Evolutionary conservation across 2,888 invertebrate genomes (phyloP).

Genomic region (Drosophila quinaria): DNA sequence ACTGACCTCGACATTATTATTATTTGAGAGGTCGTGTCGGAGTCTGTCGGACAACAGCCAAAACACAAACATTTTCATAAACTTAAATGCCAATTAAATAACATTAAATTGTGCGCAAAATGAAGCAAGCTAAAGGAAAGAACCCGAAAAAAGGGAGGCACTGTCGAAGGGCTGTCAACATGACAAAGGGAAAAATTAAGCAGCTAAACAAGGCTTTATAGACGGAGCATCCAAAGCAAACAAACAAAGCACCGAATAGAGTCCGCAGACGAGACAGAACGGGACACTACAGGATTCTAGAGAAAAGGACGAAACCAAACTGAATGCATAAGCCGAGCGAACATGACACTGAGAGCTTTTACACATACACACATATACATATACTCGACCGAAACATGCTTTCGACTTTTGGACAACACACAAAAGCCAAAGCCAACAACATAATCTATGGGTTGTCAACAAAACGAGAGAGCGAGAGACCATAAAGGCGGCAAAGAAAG

Average conservation of each 20-base stretch:
- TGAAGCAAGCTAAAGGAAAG: conserved; percentile 47
- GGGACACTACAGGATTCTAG: conserved; percentile 5
- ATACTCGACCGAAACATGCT: conserved; percentile 43
- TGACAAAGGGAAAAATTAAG: conserved; percentile 81
- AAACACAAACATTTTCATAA: conserved; percentile 71
- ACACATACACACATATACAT: conserved; percentile 21
- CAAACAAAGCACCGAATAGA: conserved; percentile 48
- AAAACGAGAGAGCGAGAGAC: conserved; percentile 50
- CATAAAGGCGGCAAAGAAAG: conserved; percentile 64
- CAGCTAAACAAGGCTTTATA: conserved; percentile 75
- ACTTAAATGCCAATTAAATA: conserved; percentile 80
- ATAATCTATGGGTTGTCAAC: conserved; percentile 82
- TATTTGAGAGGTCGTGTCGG: conserved; percentile 14
- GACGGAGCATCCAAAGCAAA: conserved; percentile 62
- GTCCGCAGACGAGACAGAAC: conserved; percentile 21
- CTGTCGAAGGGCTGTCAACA: conserved; percentile 76
- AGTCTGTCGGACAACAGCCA: conserved; percentile 24
- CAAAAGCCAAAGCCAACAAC: conserved; percentile 74
- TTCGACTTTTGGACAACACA: conserved; percentile 41
- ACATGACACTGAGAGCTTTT: conserved; percentile 58
- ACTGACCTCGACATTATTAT: conserved; percentile 58
- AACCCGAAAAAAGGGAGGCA: conserved; percentile 13
- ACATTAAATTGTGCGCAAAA: conserved; percentile 80
- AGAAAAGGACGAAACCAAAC: conserved; percentile 31
- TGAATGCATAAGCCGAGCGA: conserved; percentile 73